A percentile compares a stretch with the other conserved stretches of the same genome.
Evolutionary conservation across 2,797 vertebrate species (phyloP).

Genomic region (Onychomys torridus): DNA sequence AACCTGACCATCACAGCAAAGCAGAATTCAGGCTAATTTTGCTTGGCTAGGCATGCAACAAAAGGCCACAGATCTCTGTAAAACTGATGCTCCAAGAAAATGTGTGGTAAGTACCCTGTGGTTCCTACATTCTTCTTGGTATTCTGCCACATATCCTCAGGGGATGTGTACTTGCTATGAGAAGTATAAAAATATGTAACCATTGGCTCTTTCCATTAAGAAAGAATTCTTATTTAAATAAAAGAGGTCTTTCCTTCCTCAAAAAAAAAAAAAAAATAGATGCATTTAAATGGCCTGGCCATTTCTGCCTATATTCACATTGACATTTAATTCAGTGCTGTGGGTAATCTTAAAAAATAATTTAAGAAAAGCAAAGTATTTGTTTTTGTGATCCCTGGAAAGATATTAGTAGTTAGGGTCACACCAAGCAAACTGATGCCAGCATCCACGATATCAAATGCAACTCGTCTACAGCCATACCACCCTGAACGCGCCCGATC

Average conservation of each 20-base stretch:
- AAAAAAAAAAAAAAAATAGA: slow-evolving; percentile 22
- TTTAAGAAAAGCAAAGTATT: slow-evolving; percentile 33
- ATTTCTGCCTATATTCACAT: slow-evolving; percentile 50
- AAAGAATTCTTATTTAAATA: slow-evolving; percentile 58
- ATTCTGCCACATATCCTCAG: slow-evolving; percentile 43
- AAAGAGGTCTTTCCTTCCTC: slow-evolving; percentile 34
- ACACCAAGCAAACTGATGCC: neutral
- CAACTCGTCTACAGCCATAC: too few species aligned
- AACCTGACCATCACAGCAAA: slow-evolving; percentile 49
- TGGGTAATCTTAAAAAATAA: slow-evolving; percentile 63
- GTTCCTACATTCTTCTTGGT: slow-evolving; percentile 57
- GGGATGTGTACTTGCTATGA: slow-evolving; percentile 53
- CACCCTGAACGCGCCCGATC: too few species aligned
- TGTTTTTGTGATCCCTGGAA: neutral
- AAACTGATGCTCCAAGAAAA: slow-evolving; percentile 66
- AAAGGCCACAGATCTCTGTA: slow-evolving; percentile 56
- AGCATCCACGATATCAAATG: slow-evolving; percentile 8
- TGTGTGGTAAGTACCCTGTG: slow-evolving; percentile 51
- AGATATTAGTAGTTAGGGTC: neutral
- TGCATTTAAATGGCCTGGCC: slow-evolving; percentile 13
- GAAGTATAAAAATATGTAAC: slow-evolving; percentile 62
- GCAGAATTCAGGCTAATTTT: slow-evolving; percentile 68
- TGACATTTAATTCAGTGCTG: slow-evolving; percentile 39
- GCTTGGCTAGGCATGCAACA: slow-evolving; percentile 57
- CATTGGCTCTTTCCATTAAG: slow-evolving; percentile 51